Base-by-base conservation (phyloP, 2,797 vertebrate genomes). In the Oreochromis mossambicus region DNA sequence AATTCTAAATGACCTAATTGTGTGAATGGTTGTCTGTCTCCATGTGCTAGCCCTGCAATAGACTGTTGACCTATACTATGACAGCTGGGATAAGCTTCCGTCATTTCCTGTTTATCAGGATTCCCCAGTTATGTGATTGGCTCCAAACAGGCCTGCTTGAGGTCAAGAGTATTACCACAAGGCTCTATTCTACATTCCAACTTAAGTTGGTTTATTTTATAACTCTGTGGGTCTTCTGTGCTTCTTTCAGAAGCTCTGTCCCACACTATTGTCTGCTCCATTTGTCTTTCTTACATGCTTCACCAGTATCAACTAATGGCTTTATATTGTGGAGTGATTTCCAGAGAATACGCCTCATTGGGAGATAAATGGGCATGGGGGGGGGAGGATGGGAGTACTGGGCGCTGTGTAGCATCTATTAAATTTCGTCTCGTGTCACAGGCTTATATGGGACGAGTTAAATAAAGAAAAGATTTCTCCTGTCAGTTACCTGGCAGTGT, bases 251-350 rank as follows among this genome's bases (percentile, higher is more conserved):
- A 79, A 63, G 36, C 63, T 61, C 50, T 6, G 32, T 29, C 55
- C 52, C 73, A 29, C 36, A 15, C 80, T 34, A 29, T 54, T 63
- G 52, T 84, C 79, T 11, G 34, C 29, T 43, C 29, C 73, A 79
- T 90, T 85, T 87, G 79, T 86, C 86, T 90, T 68, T 77, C 83
- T 82, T 51, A 70, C 77, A 83, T 55, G 82, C 89, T 82, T 78
- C 79, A 85, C 34, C 81, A 77, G 26, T 77, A 66, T 66, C 79
- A 51, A 21, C 84, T 84, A 89, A 86, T 83, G 87, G 61, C 9
- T 86, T 91, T 76, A 63, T 88, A 84, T 63, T 84, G 81, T 43
- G 43, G 51, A 77, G 56, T 38, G 78, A 87, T 86, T 91, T 85
- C 48, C 19, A 34, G 81, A 87, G 81, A 78, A 63, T 9, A 48